These are phyloP conservation scores for Andrena fulva DNA, from an alignment of 2,888 invertebrate species.

Conservation along the genomic window DNA sequence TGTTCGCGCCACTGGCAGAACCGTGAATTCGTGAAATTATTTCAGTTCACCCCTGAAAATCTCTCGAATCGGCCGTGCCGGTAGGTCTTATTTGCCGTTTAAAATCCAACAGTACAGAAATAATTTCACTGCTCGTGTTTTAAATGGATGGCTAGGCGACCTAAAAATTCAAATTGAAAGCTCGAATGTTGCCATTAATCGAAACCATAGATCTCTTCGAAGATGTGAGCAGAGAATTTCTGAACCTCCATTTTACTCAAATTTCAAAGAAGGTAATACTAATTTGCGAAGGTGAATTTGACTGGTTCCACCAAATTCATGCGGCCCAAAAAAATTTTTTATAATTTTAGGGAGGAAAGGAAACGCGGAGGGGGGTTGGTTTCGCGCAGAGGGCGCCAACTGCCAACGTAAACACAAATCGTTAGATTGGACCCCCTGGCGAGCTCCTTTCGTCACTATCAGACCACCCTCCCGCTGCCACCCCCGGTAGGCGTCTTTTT, in stretches of 20 bases:
- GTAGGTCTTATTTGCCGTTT: not conserved
- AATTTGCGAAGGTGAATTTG: too few relatives aligned
- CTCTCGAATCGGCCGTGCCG: not conserved
- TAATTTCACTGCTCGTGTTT: not conserved
- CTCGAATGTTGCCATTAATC: too few relatives aligned
- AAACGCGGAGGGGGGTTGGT: not conserved
- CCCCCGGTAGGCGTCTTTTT: constrained; percentile 43
- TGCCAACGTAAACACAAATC: constrained; percentile 68
- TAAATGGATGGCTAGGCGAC: too few relatives aligned
- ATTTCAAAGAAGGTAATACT: too few relatives aligned
- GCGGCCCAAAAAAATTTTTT: too few relatives aligned
- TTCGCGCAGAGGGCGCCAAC: constrained; percentile 44
- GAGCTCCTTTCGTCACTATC: constrained; percentile 40
- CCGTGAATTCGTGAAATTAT: constrained; percentile 26
- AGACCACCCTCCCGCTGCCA: constrained; percentile 28
- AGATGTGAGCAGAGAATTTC: too few relatives aligned
- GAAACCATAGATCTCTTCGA: too few relatives aligned
- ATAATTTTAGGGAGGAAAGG: not conserved
- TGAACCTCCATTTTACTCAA: too few relatives aligned
- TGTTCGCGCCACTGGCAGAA: constrained; percentile 36
- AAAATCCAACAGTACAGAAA: not conserved
- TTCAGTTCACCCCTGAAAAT: constrained; percentile 26
- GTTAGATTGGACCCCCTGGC: constrained; percentile 68
- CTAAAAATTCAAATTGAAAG: too few relatives aligned
- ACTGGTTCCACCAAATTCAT: too few relatives aligned